A percentile compares a stretch with the other conserved stretches of the same genome.
phyloP scores from a whole-genome alignment of 2,797 vertebrate genomes.

The Limnodromus scolopaceus region DNA sequence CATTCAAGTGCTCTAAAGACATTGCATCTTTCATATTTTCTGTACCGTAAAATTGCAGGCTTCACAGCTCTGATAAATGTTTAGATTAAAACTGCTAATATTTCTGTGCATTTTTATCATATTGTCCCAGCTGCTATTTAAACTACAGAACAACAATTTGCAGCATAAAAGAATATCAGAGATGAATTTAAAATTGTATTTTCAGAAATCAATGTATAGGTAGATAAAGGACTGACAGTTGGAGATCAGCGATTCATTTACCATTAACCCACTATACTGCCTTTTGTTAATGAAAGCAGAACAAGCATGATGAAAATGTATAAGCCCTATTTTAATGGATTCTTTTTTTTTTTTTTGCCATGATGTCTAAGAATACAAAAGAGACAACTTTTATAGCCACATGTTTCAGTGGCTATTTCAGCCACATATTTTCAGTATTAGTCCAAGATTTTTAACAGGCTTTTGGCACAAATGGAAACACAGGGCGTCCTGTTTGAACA shows the following conservation, averaged over 20 bases:
- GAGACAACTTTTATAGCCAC: background rate
- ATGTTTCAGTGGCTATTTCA: background rate
- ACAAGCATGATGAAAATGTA: background rate
- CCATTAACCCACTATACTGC: background rate
- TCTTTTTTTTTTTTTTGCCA: background rate
- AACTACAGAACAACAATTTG: background rate
- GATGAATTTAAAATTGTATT: background rate
- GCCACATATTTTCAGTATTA: too few relatives aligned
- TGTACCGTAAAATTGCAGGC: background rate
- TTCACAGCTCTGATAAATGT: background rate
- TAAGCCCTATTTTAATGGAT: background rate
- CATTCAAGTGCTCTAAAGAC: constrained; percentile 8
- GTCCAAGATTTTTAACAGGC: background rate
- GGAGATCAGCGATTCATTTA: background rate
- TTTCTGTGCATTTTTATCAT: constrained; percentile 24
- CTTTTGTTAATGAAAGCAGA: background rate
- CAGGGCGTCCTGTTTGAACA: background rate
- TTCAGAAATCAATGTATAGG: background rate
- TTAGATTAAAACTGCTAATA: constrained; percentile 29
- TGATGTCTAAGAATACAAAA: background rate
- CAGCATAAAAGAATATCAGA: background rate
- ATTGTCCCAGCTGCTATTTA: constrained; percentile 7
- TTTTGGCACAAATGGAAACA: background rate
- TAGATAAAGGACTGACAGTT: background rate
- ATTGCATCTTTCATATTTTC: background rate